Percentiles rank a stretch among this genome's conserved stretches.
These are phyloP conservation scores for Tonatia bakeri DNA, from an alignment of 2,113 vertebrate species.

Conservation along the genomic window DNA sequence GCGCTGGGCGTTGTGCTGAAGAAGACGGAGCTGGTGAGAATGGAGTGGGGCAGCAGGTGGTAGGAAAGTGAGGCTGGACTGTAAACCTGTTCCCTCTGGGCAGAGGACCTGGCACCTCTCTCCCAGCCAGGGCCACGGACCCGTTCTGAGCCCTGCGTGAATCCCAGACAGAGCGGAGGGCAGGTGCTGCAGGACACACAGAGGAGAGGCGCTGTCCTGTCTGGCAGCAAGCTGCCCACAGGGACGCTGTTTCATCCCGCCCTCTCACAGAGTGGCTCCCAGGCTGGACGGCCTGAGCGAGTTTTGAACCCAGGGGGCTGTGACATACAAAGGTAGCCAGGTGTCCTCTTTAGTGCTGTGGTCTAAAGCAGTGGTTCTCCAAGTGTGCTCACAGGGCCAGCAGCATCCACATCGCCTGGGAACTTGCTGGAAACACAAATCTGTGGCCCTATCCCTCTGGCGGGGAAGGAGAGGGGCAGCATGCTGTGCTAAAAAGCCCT, in stretches of 20 bases:
- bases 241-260: fast-evolving
- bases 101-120: not conserved
- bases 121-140: not conserved
- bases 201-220: not conserved
- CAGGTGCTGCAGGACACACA: not conserved
- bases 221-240: fast-evolving
- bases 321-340: not conserved
- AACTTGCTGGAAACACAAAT: no score
- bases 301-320: not conserved
- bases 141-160: no score
- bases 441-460: not conserved
- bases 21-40: fast-evolving
- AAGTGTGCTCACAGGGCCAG: not conserved
- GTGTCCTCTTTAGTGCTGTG: not conserved
- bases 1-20: not conserved
- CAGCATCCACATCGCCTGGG: not conserved
- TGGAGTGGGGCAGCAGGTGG: not conserved
- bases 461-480: not conserved
- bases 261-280: not conserved
- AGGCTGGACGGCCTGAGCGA: fast-evolving
- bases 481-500: not conserved
- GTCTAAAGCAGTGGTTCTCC: not conserved
- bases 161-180: not conserved
- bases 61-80: not conserved
- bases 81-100: not conserved